Conservation (phyloP, 2,113 vertebrate species). For the Chaetorhynchus papuensis region DNA sequence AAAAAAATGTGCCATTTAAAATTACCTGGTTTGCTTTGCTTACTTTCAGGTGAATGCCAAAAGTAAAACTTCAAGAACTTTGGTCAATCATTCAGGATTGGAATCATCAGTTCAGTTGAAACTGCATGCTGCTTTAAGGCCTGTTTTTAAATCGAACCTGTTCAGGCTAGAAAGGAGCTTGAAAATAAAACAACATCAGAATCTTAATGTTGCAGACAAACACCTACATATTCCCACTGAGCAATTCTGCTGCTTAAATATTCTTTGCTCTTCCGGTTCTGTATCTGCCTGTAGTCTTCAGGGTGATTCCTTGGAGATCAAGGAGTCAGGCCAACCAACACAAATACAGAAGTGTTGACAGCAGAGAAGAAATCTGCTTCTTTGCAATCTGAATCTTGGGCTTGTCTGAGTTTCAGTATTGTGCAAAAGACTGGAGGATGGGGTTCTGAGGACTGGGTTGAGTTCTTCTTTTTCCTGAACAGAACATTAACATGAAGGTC, state of each 20-base stretch:
- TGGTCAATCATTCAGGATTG: not conserved
- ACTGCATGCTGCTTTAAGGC: not conserved
- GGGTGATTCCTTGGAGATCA: not conserved
- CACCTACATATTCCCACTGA: not conserved
- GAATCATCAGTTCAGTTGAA: not conserved
- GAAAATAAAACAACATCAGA: not conserved
- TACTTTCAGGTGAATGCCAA: not conserved
- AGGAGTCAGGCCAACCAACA: slow-evolving; percentile 6
- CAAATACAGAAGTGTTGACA: slow-evolving; percentile 25
- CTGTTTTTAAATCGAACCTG: not conserved
- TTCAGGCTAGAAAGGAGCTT: not conserved
- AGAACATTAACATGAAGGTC: accelerated
- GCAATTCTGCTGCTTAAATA: not conserved
- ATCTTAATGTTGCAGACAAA: not conserved
- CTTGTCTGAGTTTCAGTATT: not conserved
- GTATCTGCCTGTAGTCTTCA: not conserved
- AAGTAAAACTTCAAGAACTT: not conserved
- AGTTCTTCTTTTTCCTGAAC: not conserved
- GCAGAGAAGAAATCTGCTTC: not conserved
- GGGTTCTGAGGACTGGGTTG: not conserved
- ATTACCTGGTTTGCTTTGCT: not conserved
- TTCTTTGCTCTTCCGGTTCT: slow-evolving; percentile 18
- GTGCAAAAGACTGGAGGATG: not conserved
- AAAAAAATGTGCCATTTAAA: not conserved
- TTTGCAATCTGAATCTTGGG: not conserved